These are phyloP conservation scores for Naja naja DNA, from an alignment of 2,113 vertebrate genomes.

Conservation along the genomic window DNA sequence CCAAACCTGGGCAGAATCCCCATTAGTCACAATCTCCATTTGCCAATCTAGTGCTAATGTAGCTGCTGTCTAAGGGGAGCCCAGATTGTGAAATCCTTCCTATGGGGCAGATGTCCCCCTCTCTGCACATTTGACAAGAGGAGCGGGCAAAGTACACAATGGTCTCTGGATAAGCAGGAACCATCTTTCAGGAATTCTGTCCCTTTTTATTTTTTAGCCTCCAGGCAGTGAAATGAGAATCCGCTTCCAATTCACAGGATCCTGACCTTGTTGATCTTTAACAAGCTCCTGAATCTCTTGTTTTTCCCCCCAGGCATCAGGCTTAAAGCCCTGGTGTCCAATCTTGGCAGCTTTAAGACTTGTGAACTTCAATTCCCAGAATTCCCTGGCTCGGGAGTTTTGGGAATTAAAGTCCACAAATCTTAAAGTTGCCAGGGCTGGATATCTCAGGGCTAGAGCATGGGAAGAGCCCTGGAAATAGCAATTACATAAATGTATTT, in stretches of 20 bases:
- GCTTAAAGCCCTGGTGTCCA: neutral
- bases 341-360: neutral
- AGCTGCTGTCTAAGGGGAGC: neutral
- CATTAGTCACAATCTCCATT: neutral
- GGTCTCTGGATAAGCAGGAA: neutral
- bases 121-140: neutral
- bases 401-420: neutral
- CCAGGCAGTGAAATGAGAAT: neutral
- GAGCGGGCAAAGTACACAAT: neutral
- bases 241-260: neutral
- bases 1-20: neutral
- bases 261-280: neutral
- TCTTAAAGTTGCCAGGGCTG: neutral
- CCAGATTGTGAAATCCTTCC: neutral
- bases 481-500: neutral
- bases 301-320: neutral
- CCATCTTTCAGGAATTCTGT: neutral
- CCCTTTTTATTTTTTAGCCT: neutral
- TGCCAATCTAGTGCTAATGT: neutral
- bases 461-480: neutral
- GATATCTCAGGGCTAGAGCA: neutral
- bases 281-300: neutral
- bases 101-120: neutral
- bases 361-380: neutral
- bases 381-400: neutral